Base-by-base conservation (phyloP, 2,113 vertebrate species). In the Sarotherodon lohbergeri region DNA sequence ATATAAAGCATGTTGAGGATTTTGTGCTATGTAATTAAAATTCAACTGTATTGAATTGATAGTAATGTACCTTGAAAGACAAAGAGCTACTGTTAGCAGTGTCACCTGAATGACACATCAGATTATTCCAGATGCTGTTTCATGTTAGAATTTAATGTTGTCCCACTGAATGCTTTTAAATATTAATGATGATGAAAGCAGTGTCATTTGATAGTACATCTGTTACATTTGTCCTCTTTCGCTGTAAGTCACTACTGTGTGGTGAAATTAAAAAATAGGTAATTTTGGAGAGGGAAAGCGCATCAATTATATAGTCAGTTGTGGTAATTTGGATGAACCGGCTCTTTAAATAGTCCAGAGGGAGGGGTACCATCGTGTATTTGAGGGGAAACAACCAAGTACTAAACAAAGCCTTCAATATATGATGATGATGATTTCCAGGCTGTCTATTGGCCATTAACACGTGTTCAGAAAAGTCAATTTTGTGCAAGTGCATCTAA, bases 351-450 rank as follows among this genome's bases (percentile, higher is more conserved):
- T 71, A 43, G 13, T 0, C 22, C 39, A 0, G 39, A 73, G 68
- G 22, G 22, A 76, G 24, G 5, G 1, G 16, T 29, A 29, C 24
- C 4, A 76, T 27, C 0, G 5, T 29, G 9, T 48, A 19, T 76
- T 76, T 73, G 5, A 27, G 22, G 2, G 14, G 41, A 0, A 73
- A 46, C 6, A 27, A 17, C 22, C 22, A 16, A 46, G 0, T 27
- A 73, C 22, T 17, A 4, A 48, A 29, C 1, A 0, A 46, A 4
- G 16, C 41, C 41, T 76, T 46, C 41, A 73, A 19, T 48, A 4
- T 48, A 48, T 76, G 14, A 76, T 0, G 2, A 17, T 48, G 22
- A 76, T 17, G 10, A 63, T 1, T 46, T 46, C 39, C 16, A 46
- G 22, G 39, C 22, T 27, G 43, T 48, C 24, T 48, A 3, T 66